Percentiles rank a stretch among this genome's conserved stretches.
These are phyloP conservation scores for Hozukius guyotensis DNA, from an alignment of 2,797 vertebrate genomes.

Conservation along the genomic window DNA sequence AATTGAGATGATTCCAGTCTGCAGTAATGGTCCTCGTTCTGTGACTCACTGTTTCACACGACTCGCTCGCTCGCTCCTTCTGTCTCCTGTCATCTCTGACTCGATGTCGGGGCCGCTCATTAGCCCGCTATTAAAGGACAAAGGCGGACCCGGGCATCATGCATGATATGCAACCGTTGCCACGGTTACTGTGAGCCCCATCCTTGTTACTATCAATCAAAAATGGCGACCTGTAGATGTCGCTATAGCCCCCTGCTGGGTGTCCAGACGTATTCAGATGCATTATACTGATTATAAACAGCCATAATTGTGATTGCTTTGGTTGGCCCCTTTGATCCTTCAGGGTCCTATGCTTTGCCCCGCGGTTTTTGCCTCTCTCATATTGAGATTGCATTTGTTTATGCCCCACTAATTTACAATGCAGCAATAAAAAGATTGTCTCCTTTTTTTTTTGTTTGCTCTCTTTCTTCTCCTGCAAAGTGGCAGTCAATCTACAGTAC, in stretches of 20 bases:
- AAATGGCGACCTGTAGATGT: conserved; percentile 60
- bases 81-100: conserved; percentile 21
- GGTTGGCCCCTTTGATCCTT: conserved; percentile 14
- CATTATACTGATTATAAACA: conserved; percentile 68
- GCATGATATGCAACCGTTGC: conserved; percentile 43
- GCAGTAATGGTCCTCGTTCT: conserved; percentile 32
- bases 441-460: conserved; percentile 21
- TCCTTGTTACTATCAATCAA: conserved; percentile 38
- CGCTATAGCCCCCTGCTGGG: conserved; percentile 9
- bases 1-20: conserved; percentile 42
- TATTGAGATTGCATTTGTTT: conserved; percentile 54
- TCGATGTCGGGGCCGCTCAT: conserved; percentile 28
- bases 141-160: conserved; percentile 2
- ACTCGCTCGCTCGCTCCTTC: conserved; percentile 12
- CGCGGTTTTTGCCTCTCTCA: conserved; percentile 38
- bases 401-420: conserved; percentile 57
- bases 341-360: neutral
- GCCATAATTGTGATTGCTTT: conserved; percentile 59
- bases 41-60: conserved; percentile 11
- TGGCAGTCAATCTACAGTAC: conserved; percentile 45
- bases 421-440: conserved; percentile 36
- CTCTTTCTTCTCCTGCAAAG: conserved; percentile 37
- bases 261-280: conserved; percentile 6
- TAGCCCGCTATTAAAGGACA: conserved; percentile 51
- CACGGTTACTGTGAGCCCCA: conserved; percentile 39